Percentiles rank a stretch among this genome's conserved stretches.
phyloP scores from a whole-genome alignment of 1,140 invertebrate genomes.

The Drosophila pruinosa region DNA sequence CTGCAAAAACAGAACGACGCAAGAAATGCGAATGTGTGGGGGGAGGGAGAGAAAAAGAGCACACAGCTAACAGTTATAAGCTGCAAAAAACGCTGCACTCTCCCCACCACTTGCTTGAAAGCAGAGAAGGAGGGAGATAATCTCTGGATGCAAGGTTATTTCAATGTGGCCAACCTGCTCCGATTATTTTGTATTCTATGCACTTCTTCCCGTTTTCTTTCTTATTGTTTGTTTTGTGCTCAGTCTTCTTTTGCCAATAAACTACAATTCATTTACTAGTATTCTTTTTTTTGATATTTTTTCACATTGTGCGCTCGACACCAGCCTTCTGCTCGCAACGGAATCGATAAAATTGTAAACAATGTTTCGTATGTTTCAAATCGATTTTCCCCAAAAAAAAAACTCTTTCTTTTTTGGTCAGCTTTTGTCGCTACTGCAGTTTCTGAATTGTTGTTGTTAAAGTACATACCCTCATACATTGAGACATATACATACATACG shows the following conservation, averaged over 20 bases:
- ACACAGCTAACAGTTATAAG: no score
- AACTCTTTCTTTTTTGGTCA: conserved; percentile 23
- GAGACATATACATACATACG: conserved; percentile 54
- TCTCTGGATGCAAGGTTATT: not conserved
- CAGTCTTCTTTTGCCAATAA: no score
- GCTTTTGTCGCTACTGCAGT: conserved; percentile 27
- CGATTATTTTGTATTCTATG: not conserved
- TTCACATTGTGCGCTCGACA: not conserved
- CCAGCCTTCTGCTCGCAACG: no score
- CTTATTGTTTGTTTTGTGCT: not conserved
- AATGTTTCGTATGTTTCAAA: conserved; percentile 53
- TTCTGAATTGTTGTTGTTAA: conserved; percentile 58
- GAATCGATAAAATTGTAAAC: conserved; percentile 77
- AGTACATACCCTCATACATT: no score
- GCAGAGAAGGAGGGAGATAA: no score
- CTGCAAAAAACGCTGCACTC: no score
- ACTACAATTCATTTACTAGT: not conserved
- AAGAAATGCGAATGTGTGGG: no score
- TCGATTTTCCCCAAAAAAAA: conserved; percentile 69
- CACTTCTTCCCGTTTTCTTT: not conserved
- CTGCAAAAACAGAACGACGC: no score
- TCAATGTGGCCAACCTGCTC: not conserved
- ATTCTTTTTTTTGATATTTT: not conserved
- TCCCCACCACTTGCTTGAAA: no score
- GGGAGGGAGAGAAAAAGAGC: no score